Conservation (phyloP, 2,888 invertebrate genomes). For the Ophraella communa region DNA sequence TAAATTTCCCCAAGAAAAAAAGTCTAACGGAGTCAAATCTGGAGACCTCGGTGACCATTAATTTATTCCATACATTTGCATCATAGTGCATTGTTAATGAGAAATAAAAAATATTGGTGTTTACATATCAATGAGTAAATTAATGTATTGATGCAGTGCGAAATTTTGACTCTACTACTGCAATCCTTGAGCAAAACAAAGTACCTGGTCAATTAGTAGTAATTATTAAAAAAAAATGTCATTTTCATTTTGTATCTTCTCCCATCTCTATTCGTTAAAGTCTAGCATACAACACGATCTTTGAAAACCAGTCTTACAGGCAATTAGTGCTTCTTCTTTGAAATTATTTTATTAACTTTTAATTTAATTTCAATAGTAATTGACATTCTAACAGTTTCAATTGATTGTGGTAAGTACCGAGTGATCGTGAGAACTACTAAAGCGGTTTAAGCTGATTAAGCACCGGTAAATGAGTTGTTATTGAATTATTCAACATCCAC, state of each 20-base stretch:
- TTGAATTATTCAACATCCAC: background rate
- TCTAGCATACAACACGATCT: background rate
- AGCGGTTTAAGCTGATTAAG: background rate
- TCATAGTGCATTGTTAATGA: too few relatives aligned
- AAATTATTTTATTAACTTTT: slow-evolving; percentile 13
- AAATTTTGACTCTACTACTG: too few relatives aligned
- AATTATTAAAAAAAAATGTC: too few relatives aligned
- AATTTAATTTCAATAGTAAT: slow-evolving; percentile 15
- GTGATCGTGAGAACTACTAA: slow-evolving; percentile 1
- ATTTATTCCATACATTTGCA: too few relatives aligned
- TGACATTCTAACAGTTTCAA: slow-evolving; percentile 13
- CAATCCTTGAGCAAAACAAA: too few relatives aligned
- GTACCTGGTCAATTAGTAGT: too few relatives aligned
- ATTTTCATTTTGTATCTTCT: background rate
- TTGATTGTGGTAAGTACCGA: background rate
- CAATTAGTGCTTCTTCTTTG: slow-evolving; percentile 16
- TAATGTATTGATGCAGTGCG: too few relatives aligned
- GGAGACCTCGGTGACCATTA: too few relatives aligned
- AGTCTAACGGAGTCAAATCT: too few relatives aligned
- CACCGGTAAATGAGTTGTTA: background rate
- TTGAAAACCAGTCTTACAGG: slow-evolving; percentile 5
- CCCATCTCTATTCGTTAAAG: background rate
- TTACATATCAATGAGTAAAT: too few relatives aligned
- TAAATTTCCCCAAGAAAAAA: too few relatives aligned
- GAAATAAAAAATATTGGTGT: too few relatives aligned